A percentile compares a stretch with the other conserved stretches of the same genome.
Evolutionary conservation across 2,888 invertebrate genomes (phyloP).

Genomic region (Tenodera sinensis): DNA sequence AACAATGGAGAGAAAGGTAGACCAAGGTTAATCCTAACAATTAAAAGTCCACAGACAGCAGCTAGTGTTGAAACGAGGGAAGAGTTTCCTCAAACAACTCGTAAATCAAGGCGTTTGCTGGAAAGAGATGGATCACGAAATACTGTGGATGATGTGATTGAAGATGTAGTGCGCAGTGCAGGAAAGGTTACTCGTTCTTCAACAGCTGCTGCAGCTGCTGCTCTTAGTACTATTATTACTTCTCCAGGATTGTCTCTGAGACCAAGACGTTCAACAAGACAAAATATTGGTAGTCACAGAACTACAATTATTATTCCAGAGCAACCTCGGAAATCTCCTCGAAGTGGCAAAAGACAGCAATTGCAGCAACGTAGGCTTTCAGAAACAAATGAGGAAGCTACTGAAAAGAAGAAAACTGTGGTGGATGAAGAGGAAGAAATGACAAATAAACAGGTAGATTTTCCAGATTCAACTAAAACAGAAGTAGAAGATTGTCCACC

Average conservation of each 20-base stretch:
- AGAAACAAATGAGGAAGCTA: constrained; percentile 27
- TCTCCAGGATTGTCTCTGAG: background rate
- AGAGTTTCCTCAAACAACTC: constrained; percentile 47
- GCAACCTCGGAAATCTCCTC: constrained; percentile 29
- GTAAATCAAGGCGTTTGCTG: constrained; percentile 71
- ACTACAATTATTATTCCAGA: background rate
- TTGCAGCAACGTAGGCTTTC: constrained; percentile 18
- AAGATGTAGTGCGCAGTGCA: constrained; percentile 78
- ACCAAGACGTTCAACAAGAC: constrained; percentile 19
- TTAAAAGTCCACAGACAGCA: constrained; percentile 55
- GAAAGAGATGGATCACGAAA: constrained; percentile 57
- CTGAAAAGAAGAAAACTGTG: constrained; percentile 48
- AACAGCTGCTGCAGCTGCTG: constrained; percentile 38
- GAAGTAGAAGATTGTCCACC: background rate
- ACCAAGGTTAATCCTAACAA: constrained; percentile 75
- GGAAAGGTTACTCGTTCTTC: constrained; percentile 45
- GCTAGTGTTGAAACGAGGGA: constrained; percentile 34
- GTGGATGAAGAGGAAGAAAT: background rate
- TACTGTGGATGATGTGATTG: constrained; percentile 83
- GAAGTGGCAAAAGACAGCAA: constrained; percentile 21
- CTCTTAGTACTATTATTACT: background rate
- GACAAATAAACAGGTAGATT: constrained; percentile 31
- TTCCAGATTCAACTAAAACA: constrained; percentile 35
- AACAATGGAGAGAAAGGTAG: constrained; percentile 52
- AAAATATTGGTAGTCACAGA: constrained; percentile 2